Percentiles rank a stretch among this genome's conserved stretches.
Conservation (phyloP, 2,888 invertebrate species). For the Eristalis pertinax region DNA sequence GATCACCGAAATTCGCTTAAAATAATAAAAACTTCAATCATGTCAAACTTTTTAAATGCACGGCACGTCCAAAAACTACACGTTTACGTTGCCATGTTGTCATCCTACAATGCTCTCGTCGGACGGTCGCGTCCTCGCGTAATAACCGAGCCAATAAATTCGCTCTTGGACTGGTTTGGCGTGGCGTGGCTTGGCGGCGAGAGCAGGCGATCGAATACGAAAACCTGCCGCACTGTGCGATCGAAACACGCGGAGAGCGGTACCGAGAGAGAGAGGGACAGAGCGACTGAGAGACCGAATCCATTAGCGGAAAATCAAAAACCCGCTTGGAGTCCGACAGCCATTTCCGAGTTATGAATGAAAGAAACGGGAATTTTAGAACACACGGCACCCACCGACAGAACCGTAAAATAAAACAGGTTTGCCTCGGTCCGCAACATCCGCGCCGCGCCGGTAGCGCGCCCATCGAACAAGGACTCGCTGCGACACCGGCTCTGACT, state of each 20-base stretch:
- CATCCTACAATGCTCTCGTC: slow-evolving; percentile 26
- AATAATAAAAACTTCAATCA: slow-evolving; percentile 54
- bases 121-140: slow-evolving; percentile 11
- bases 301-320: background rate
- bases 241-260: background rate
- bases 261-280: background rate
- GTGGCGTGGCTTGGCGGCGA: background rate
- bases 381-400: slow-evolving; percentile 3
- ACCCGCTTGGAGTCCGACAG: slow-evolving; percentile 12
- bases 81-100: slow-evolving; percentile 40
- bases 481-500: slow-evolving; percentile 16
- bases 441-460: background rate
- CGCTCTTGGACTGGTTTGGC: slow-evolving; percentile 36
- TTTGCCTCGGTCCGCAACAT: slow-evolving; percentile 2
- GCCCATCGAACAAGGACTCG: slow-evolving; percentile 27
- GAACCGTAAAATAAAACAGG: slow-evolving; percentile 27
- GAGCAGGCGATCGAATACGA: slow-evolving; percentile 1
- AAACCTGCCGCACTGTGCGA: background rate
- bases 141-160: slow-evolving; percentile 45
- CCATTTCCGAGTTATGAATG: slow-evolving; percentile 65
- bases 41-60: slow-evolving; percentile 49
- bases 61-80: slow-evolving; percentile 42
- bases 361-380: slow-evolving; percentile 24
- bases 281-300: background rate
- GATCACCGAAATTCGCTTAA: slow-evolving; percentile 22